Percentiles rank a stretch among this genome's conserved stretches.
These are phyloP conservation scores for Notarius lentiginosus DNA, from an alignment of 2,113 vertebrate species.

Conservation along the genomic window DNA sequence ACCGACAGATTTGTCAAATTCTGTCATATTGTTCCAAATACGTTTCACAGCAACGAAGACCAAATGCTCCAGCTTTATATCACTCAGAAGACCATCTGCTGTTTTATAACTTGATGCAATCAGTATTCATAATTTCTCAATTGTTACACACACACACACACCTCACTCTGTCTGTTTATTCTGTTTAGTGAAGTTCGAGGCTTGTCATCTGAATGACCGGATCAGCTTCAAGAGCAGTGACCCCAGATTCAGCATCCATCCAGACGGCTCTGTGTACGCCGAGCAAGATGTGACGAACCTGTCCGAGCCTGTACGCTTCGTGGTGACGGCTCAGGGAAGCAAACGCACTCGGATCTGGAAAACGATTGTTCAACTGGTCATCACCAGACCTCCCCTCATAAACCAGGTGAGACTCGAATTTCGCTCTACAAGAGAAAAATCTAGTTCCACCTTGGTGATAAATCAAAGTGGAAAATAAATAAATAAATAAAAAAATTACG, in stretches of 20 bases:
- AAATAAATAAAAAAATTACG: slow-evolving; percentile 9
- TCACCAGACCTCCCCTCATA: slow-evolving; percentile 70
- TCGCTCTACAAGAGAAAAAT: background rate
- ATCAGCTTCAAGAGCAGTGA: slow-evolving; percentile 83
- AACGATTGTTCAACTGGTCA: slow-evolving; percentile 79
- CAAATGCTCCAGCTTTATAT: slow-evolving; percentile 9
- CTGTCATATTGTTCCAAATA: background rate
- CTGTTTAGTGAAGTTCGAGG: slow-evolving; percentile 82
- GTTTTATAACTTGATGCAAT: background rate
- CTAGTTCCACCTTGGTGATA: background rate
- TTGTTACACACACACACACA: background rate
- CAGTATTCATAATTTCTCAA: background rate
- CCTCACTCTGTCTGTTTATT: background rate
- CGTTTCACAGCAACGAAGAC: background rate
- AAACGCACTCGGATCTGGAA: slow-evolving; percentile 80
- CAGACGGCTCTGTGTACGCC: slow-evolving; percentile 80
- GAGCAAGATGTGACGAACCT: slow-evolving; percentile 79
- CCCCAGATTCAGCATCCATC: slow-evolving; percentile 82
- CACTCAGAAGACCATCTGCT: slow-evolving; percentile 7
- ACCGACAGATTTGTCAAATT: slow-evolving; percentile 16
- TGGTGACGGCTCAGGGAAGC: slow-evolving; percentile 77
- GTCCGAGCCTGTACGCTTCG: slow-evolving; percentile 79
- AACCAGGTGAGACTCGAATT: slow-evolving; percentile 61
- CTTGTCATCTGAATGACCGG: slow-evolving; percentile 78
- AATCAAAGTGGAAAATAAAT: slow-evolving; percentile 17